A percentile compares a stretch with the other conserved stretches of the same genome.
Conservation (phyloP, 2,113 vertebrate genomes). For the Vidua macroura region DNA sequence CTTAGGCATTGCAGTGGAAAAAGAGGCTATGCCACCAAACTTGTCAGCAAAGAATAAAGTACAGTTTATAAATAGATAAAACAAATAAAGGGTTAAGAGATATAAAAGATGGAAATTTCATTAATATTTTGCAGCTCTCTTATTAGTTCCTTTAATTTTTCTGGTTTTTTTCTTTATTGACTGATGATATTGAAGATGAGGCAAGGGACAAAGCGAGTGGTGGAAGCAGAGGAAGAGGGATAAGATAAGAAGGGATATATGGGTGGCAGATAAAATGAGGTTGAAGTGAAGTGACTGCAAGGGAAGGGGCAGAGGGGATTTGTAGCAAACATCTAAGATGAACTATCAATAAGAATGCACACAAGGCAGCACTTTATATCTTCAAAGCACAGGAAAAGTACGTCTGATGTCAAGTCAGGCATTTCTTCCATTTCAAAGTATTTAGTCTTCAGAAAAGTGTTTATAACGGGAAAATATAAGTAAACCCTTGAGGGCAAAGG, state of each 20-base stretch:
- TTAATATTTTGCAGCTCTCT: background rate
- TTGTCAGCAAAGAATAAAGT: background rate
- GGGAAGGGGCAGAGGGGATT: background rate
- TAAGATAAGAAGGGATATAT: background rate
- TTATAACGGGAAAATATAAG: background rate
- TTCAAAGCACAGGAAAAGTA: slow-evolving; percentile 41
- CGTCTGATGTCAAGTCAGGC: background rate
- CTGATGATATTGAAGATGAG: background rate
- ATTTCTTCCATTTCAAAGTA: slow-evolving; percentile 13
- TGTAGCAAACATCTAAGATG: slow-evolving; percentile 1
- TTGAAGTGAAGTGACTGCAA: background rate
- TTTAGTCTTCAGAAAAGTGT: background rate
- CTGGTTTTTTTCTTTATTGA: background rate
- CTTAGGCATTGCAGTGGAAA: background rate
- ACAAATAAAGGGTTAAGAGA: background rate
- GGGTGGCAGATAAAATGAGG: background rate
- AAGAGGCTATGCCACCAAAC: background rate
- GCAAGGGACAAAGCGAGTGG: background rate
- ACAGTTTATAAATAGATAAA: background rate
- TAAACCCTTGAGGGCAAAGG: background rate
- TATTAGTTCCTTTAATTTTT: background rate
- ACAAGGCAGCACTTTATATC: background rate
- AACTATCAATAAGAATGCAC: slow-evolving; percentile 19
- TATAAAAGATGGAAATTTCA: background rate
- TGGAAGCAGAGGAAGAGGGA: background rate